Evolutionary conservation across 2,888 invertebrate species (phyloP), one percentile per base, ranked within the genome.

Genomic region (Sylvicola fuscatus): DNA sequence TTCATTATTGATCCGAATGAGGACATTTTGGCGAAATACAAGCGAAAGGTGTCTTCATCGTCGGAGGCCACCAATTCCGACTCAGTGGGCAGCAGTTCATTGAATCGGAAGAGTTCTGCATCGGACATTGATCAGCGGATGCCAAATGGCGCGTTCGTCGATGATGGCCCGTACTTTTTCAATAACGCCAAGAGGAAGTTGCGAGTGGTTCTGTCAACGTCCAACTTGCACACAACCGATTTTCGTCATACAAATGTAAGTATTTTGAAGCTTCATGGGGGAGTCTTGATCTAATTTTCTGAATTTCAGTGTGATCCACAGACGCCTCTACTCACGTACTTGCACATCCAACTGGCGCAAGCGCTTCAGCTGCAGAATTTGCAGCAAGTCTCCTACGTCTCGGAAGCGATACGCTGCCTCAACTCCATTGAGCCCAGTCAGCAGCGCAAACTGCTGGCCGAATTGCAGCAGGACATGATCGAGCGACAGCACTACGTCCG

Each of bases 11-110:
- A 89, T 61, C 73, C 73, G 27, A 77, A 82, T 0, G 92, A 93
- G 49, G 90, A 93, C 50, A 95, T 95, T 50, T 65, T 95, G 44
- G 93, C 87, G 30, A 95, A 93, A 59, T 95, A 95, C 60, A 67
- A 92, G 3, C 72, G 76, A 52, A 65, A 70, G 37, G 66, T 70
- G 41, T 63, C 59, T 13, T 65, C 64, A 36, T 64, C 64, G 26
- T 66, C 64, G 43, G 64, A 64, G 38, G 62, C 65, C 3, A 58
- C 57, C 16, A 57, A 56, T 38, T 59, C 58, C 1, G 58, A 58
- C 39, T 58, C 60, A 14, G 21, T 21, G 21, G 56, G 56, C 39
- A 51, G 52, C 7, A 44, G 45, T 35, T 46, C 45, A 14, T 42
- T 41, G 4, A 45, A 45, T 42, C 41, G 43, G 15, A 47, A 45